Evolutionary conservation across 2,888 invertebrate species (phyloP), one percentile per base, ranked within the genome.

Genomic region (Drymonia ruficornis): DNA sequence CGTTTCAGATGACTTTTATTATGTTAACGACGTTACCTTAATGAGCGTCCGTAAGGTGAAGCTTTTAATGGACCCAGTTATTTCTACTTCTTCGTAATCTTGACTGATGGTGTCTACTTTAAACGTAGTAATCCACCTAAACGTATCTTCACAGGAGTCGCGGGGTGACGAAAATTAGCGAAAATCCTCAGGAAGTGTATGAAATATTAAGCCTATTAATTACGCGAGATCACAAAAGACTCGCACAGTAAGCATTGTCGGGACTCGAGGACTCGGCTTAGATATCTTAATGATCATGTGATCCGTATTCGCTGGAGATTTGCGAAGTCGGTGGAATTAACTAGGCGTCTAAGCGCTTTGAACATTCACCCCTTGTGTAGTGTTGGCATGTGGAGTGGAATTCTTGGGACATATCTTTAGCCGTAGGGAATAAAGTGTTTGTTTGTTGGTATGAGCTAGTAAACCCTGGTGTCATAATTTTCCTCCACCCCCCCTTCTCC

Each of bases 201-300:
- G 84, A 87, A 83, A 86, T 84, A 86, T 87, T 84, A 86, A 84
- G 82, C 82, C 81, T 84, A 86, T 87, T 88, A 85, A 87, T 87
- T 86, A 87, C 61, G 68, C 51, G 70, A 80, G 81, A 84, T 85
- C 83, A 87, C 83, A 86, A 86, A 84, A 80, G 83, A 81, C 71
- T 70, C 72, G 69, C 71, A 40, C 42, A 51, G 77, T 85, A 83
- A 85, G 84, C 84, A 73, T 58, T 74, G 75, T 74, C 29, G 15
- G 15, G 29, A 2, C 74, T 80, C 72, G 74, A 79, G 74, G 68
- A 73, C 71, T 71, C 69, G 55, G 55, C 74, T 68, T 58, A 64
- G 71, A 78, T 78, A 76, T 81, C 82, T 79, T 87, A 86, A 87
- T 84, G 86, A 86, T 83, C 77, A 70, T 83, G 74, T 84, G 84